Evolutionary conservation across 2,888 invertebrate species (phyloP), one percentile per base, ranked within the genome.

Genomic region (Philereme transversata): DNA sequence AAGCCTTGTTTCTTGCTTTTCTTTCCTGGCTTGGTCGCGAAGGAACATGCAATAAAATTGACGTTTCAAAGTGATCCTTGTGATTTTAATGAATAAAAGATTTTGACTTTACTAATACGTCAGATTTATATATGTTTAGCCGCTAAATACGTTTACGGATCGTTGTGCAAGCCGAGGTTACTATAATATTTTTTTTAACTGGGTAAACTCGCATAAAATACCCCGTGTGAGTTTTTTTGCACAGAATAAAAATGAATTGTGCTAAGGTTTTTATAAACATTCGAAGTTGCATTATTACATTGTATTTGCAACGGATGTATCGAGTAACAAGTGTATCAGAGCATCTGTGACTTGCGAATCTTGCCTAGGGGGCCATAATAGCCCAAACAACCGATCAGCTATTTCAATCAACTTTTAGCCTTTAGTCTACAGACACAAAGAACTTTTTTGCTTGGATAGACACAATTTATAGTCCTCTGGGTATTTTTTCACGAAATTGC

Each of bases 261-360:
- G 40, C 40, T 6, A 22, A 40, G 40, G 6, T 40, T 38, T 38
- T 38, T 8, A 40, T 40, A 40, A 40, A 40, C 40, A 40, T 40
- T 40, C 40, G 6, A 40, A 40, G 9, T 41, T 44, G 46, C 38
- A 40, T n/a, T 53, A 58, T 40, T 55, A 49, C 51, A 64, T 69
- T 65, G 67, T 67, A 67, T 63, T 63, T 50, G 48, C 43, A 62
- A 68, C 70, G 67, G 63, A 64, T 61, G 62, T 62, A 43, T 65
- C 55, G 58, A 35, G 69, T 70, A 75, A 69, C 75, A 75, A 75
- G 75, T 75, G 75, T 64, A 69, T 64, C 62, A 54, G 64, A 69
- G 69, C 74, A 76, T 74, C 74, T 75, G 75, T 67, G 73, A 66
- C 64, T 71, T 63, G 67, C 68, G 64, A 72, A 73, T 70, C 65